Evolutionary conservation across 2,113 vertebrate species (phyloP), one percentile per base, ranked within the genome.

Genomic region (Onychostoma macrolepis): DNA sequence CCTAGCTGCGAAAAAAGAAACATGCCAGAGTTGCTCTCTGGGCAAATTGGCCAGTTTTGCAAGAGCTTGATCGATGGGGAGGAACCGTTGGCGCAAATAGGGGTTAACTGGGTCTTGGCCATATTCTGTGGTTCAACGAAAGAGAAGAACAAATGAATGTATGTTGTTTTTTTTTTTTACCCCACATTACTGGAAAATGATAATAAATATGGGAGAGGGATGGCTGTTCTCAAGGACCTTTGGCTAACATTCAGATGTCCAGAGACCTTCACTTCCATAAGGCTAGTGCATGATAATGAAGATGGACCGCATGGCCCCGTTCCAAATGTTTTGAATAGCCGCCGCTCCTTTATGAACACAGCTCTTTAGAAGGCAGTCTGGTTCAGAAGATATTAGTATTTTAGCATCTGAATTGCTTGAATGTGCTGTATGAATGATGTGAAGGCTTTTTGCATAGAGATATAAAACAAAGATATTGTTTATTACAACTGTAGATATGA

Each of bases 61-160:
- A 83, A 90, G 84, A 69, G 86, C 91, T 90, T 94, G 93, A 94
- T 95, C 89, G 92, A 94, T 93, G 92, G 92, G 85, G 86, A 89
- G 86, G 87, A 92, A 90, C 87, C 88, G 67, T 2, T 88, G 85
- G 80, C 89, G 90, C 92, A 93, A 94, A 94, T 92, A 90, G 92
- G 88, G 93, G 94, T 95, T 94, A 93, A 89, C 85, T 36, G 79
- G 88, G 90, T 93, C 90, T 84, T 41, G 2, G 48, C 10, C 65
- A 79, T 56, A 38, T 80, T 80, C 48, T 86, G 88, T 81, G 82
- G 86, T 85, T 87, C 86, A 53, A 58, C 28, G 61, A 84, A 90
- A 90, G 89, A 88, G 88, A 79, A 92, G 43, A 88, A 85, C 89
- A 91, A 90, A 88, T 88, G 74, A 90, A 89, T 90, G 74, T 56